These are phyloP conservation scores for Camponotus fellah DNA, from an alignment of 2,888 invertebrate genomes.

Conservation along the genomic window DNA sequence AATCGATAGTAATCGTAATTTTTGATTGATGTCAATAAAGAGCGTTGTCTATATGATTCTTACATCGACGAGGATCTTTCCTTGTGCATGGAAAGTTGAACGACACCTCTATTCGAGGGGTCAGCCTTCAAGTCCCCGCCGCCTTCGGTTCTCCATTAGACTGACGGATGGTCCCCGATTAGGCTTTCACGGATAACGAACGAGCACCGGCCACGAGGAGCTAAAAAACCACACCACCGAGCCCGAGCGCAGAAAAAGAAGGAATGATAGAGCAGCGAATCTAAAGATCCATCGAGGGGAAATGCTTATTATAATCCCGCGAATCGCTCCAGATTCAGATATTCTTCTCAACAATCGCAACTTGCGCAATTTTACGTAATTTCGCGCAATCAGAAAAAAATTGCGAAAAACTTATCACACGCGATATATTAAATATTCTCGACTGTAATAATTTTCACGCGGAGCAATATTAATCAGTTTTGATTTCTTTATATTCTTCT, in stretches of 20 bases:
- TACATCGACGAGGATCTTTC: slow-evolving; percentile 52
- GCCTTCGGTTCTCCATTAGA: slow-evolving; percentile 77
- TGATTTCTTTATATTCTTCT: not conserved
- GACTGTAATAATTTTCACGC: not conserved
- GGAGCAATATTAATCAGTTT: not conserved
- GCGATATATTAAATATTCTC: not conserved
- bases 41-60: slow-evolving; percentile 8
- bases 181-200: slow-evolving; percentile 76
- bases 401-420: not conserved
- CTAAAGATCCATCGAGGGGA: slow-evolving; percentile 47
- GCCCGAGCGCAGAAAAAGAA: slow-evolving; percentile 53
- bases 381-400: not conserved
- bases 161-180: slow-evolving; percentile 80
- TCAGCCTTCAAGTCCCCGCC: slow-evolving; percentile 55
- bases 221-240: slow-evolving; percentile 49
- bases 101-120: slow-evolving; percentile 60
- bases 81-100: slow-evolving; percentile 67
- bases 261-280: slow-evolving; percentile 49
- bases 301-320: slow-evolving; percentile 44
- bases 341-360: not conserved
- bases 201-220: slow-evolving; percentile 56
- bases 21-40: not conserved
- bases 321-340: slow-evolving; percentile 3
- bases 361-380: not conserved
- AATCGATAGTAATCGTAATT: not conserved